phyloP scores from a whole-genome alignment of 1,140 invertebrate species.

The Helicoverpa armigera region DNA sequence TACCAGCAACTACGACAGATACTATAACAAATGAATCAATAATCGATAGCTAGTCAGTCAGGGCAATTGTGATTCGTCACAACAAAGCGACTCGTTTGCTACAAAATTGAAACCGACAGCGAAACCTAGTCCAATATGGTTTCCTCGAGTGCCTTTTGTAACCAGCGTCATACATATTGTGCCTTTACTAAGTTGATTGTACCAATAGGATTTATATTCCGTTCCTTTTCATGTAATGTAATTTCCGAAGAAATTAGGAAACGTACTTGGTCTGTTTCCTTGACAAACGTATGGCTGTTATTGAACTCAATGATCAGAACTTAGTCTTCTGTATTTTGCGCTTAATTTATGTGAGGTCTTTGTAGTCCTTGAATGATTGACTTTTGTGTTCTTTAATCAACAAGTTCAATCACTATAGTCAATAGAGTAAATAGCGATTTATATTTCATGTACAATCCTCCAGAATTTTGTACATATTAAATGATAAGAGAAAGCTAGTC shows the following conservation, averaged over 20 bases:
- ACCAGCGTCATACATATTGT: slow-evolving; percentile 25
- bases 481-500: too few species aligned
- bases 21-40: background rate
- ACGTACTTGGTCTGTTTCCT: too few species aligned
- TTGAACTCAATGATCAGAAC: too few species aligned
- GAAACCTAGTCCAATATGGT: slow-evolving; percentile 20
- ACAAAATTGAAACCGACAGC: slow-evolving; percentile 11
- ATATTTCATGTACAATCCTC: too few species aligned
- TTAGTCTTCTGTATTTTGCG: background rate
- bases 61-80: slow-evolving; percentile 3
- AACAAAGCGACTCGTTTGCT: background rate
- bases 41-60: slow-evolving; percentile 1
- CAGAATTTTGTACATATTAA: too few species aligned
- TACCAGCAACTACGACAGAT: background rate
- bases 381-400: too few species aligned
- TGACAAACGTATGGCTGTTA: too few species aligned
- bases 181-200: slow-evolving; percentile 4
- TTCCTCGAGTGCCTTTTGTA: slow-evolving; percentile 9
- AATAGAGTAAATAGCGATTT: too few species aligned
- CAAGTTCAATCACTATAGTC: too few species aligned
- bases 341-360: background rate
- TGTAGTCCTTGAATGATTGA: background rate
- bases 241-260: background rate
- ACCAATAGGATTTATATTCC: background rate
- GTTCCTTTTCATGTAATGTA: background rate